Evolutionary conservation across 2,888 invertebrate species (phyloP).

Genomic region (Heteropelma amictum): DNA sequence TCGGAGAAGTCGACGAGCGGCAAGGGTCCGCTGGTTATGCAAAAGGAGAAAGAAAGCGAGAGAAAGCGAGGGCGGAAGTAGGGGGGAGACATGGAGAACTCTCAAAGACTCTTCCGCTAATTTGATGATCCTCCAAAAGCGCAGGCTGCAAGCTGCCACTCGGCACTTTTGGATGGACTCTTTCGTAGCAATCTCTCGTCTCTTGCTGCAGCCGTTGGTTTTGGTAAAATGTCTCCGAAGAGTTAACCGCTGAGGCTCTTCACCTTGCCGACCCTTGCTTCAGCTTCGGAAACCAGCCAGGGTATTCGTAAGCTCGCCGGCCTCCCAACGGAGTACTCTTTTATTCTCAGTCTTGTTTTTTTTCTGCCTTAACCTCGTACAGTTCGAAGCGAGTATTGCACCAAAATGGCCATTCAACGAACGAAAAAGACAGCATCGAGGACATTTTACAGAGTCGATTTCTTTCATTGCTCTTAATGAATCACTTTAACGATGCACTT

Average conservation of each 20-base stretch:
- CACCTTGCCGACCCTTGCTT: slow-evolving; percentile 55
- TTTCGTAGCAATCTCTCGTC: slow-evolving; percentile 55
- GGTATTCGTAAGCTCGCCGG: slow-evolving; percentile 19
- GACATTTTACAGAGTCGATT: too few relatives aligned
- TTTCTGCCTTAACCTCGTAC: slow-evolving; percentile 23
- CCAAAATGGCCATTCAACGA: slow-evolving; percentile 39
- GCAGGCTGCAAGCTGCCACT: slow-evolving; percentile 74
- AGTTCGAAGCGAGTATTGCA: background rate
- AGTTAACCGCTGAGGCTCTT: slow-evolving; percentile 66
- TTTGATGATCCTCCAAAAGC: slow-evolving; percentile 77
- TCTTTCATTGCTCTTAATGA: too few relatives aligned
- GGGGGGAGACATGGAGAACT: slow-evolving; percentile 60
- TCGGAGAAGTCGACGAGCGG: slow-evolving; percentile 70
- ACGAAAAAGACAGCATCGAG: background rate
- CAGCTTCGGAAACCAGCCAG: slow-evolving; percentile 25
- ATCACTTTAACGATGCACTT: too few relatives aligned
- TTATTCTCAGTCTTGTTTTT: slow-evolving; percentile 48
- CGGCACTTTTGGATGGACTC: slow-evolving; percentile 66
- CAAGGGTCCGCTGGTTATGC: slow-evolving; percentile 67
- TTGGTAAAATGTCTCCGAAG: slow-evolving; percentile 55
- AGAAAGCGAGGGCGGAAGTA: background rate
- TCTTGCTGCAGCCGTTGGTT: slow-evolving; percentile 34
- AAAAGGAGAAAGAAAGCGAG: background rate
- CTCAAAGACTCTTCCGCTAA: slow-evolving; percentile 77
- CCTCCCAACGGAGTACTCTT: slow-evolving; percentile 42